Percentiles rank a stretch among this genome's conserved stretches.
Evolutionary conservation across 2,797 vertebrate genomes (phyloP).

Genomic region (Eospalax fontanierii): DNA sequence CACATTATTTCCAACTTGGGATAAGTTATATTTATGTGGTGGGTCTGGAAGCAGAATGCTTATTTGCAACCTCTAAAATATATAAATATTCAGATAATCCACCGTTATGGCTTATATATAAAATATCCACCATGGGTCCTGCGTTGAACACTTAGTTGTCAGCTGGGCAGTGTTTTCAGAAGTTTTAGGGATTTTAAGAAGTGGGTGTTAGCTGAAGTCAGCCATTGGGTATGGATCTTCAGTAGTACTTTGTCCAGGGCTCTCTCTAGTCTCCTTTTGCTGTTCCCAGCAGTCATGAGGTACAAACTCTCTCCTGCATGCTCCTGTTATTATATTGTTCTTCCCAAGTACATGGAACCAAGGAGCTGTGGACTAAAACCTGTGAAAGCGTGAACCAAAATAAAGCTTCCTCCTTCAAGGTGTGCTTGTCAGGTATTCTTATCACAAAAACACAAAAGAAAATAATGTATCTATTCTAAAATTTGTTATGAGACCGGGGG

Average conservation of each 20-base stretch:
- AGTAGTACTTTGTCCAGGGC: neutral
- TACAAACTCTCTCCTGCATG: neutral
- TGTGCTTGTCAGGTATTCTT: neutral
- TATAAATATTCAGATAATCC: neutral
- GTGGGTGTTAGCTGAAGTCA: neutral
- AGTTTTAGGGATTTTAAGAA: neutral
- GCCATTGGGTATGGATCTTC: neutral
- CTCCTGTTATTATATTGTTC: neutral
- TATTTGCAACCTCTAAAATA: neutral
- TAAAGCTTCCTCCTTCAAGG: neutral
- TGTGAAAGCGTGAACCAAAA: neutral
- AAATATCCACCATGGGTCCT: neutral
- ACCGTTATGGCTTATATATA: neutral
- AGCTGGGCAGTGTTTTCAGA: neutral
- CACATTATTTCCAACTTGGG: neutral
- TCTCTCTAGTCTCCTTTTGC: neutral
- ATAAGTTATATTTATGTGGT: neutral
- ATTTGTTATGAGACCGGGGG: neutral
- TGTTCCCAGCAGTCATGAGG: neutral
- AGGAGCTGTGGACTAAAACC: neutral
- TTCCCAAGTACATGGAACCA: neutral
- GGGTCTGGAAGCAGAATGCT: neutral
- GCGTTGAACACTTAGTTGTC: neutral
- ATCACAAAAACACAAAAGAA: neutral
- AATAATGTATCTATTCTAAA: neutral